Evolutionary conservation across 2,888 invertebrate species (phyloP).

Genomic region (Cephus pulcher): DNA sequence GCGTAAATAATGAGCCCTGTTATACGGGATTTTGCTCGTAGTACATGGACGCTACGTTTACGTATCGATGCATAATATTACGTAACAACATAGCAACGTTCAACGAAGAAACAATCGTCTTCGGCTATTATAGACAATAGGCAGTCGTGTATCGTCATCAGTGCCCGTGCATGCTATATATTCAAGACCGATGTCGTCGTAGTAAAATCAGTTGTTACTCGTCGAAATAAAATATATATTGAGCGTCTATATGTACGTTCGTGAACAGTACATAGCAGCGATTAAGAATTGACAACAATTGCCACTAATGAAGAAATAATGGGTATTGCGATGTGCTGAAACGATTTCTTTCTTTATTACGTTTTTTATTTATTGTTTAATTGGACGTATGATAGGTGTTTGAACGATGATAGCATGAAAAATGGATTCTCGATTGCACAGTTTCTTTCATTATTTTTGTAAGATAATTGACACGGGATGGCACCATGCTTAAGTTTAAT

Average conservation of each 20-base stretch:
- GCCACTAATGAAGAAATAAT: neutral
- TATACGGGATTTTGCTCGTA: constrained; percentile 29
- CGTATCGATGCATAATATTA: neutral
- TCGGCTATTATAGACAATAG: neutral
- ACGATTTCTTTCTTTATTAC: neutral
- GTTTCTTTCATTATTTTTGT: neutral
- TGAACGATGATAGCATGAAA: neutral
- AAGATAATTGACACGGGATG: neutral
- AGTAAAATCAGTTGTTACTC: neutral
- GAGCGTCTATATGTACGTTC: neutral
- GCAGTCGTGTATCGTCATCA: neutral
- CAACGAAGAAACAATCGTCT: neutral
- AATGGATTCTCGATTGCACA: neutral
- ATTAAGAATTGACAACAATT: neutral
- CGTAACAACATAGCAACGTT: neutral
- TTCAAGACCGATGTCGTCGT: neutral
- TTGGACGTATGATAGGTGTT: neutral
- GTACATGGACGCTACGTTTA: neutral
- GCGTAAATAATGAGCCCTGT: constrained; percentile 59
- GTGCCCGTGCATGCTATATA: neutral
- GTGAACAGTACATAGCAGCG: neutral
- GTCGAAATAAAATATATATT: neutral
- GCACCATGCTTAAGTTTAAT: neutral
- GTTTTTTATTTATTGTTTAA: neutral
- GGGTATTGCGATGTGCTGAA: neutral